phyloP scores from a whole-genome alignment of 2,888 invertebrate genomes.

The Andrena bucephala region DNA sequence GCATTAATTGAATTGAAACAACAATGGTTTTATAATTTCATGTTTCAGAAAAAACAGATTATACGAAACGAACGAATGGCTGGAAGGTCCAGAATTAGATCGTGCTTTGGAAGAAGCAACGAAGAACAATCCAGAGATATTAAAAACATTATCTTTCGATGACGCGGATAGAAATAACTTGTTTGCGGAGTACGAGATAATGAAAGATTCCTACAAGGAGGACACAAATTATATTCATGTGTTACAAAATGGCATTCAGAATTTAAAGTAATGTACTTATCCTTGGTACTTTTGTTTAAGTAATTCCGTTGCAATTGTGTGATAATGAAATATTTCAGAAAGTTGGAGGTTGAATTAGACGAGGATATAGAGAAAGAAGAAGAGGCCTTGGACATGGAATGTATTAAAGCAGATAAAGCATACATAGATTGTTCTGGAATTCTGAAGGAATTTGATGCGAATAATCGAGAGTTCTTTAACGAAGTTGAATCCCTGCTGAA shows the following conservation, averaged over 20 bases:
- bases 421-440: slow-evolving; percentile 50
- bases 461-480: slow-evolving; percentile 70
- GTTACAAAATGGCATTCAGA: slow-evolving; percentile 73
- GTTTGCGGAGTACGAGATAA: slow-evolving; percentile 61
- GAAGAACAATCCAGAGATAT: slow-evolving; percentile 76
- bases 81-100: slow-evolving; percentile 77
- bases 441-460: slow-evolving; percentile 46
- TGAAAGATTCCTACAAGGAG: slow-evolving; percentile 73
- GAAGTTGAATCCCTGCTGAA: slow-evolving; percentile 74
- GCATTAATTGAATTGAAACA: not conserved
- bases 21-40: not conserved
- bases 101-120: slow-evolving; percentile 72
- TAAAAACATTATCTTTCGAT: slow-evolving; percentile 70
- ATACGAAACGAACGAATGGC: slow-evolving; percentile 74
- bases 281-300: not conserved
- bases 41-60: slow-evolving; percentile 75
- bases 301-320: not conserved
- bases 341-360: slow-evolving; percentile 68
- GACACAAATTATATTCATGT: slow-evolving; percentile 74
- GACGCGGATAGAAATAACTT: slow-evolving; percentile 58
- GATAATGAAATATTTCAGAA: slow-evolving; percentile 56
- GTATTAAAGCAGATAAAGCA: slow-evolving; percentile 47
- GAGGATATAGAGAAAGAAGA: slow-evolving; percentile 70
- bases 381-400: slow-evolving; percentile 46
- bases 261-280: slow-evolving; percentile 74